Evolutionary conservation across 2,797 vertebrate genomes (phyloP).

Genomic region (Ctenopoma kingsleyae): DNA sequence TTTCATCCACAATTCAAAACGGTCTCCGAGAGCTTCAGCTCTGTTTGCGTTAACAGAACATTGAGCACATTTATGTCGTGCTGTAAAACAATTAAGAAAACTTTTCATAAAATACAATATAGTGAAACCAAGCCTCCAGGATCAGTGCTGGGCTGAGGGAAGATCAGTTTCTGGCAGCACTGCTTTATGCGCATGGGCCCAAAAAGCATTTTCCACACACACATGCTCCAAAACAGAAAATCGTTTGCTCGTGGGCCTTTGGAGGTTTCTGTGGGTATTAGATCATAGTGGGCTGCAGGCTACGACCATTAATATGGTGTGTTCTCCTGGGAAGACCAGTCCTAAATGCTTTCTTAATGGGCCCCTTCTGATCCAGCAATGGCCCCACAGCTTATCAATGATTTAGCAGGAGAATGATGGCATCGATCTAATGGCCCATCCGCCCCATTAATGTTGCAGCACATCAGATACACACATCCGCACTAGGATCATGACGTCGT

Average conservation of each 20-base stretch:
- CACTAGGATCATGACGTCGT: slow-evolving; percentile 32
- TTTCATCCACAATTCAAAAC: background rate
- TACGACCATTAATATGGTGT: slow-evolving; percentile 29
- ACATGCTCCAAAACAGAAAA: background rate
- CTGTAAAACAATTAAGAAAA: background rate
- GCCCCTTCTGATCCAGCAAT: slow-evolving; percentile 29
- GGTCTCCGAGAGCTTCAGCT: background rate
- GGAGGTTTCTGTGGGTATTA: slow-evolving; percentile 10
- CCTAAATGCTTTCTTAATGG: slow-evolving; percentile 56
- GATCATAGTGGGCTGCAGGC: slow-evolving; percentile 17
- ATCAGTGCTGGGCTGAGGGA: background rate
- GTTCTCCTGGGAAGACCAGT: slow-evolving; percentile 6
- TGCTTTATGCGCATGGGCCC: no score
- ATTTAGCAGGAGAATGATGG: slow-evolving; percentile 62
- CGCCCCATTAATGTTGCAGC: slow-evolving; percentile 54
- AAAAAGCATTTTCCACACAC: background rate
- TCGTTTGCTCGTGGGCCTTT: background rate
- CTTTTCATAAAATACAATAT: background rate
- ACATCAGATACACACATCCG: slow-evolving; percentile 14
- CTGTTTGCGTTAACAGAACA: background rate
- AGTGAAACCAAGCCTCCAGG: background rate
- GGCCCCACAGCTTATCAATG: slow-evolving; percentile 65
- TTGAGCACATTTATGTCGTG: background rate
- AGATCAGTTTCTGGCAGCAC: no score
- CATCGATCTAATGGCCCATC: slow-evolving; percentile 60